Base-by-base conservation (phyloP, 64 coral and sea anemone species). In the Montipora foliosa region DNA sequence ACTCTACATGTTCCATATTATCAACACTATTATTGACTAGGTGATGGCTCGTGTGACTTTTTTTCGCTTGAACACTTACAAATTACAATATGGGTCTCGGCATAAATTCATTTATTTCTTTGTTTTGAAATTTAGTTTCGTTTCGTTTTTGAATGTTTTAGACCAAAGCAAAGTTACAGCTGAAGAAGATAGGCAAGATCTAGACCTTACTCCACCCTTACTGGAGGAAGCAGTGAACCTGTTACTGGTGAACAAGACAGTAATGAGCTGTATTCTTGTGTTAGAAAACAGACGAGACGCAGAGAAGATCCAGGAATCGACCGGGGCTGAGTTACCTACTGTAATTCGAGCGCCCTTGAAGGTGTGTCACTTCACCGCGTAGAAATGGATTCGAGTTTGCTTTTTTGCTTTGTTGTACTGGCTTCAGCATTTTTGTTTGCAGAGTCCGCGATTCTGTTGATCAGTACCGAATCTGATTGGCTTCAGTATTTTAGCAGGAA, bases 201-300 rank as follows among this genome's bases (percentile, higher is more conserved):
- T 92, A 25, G 89, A 91, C 20, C 83, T 97, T 3, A 79, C 92
- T 8, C 81, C 91, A 51, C 75, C 95, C 64, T 76, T 97, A n/a
- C 67, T 97, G n/a, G 95, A 97, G 47, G 91, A 97, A 71, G 93
- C 95, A 49, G 88, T 97, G 12, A 97, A 97, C 44, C 78, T 97
- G 52, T 60, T 97, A 44, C 57, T 97, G 53, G 93, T 97, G 0
- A 97, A 94, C 93, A 97, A 97, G 83, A 97, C 95, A 6, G 92
- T 97, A 1, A 92, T 97, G 89, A 97, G 95, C 61, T 97, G 95
- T 70, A 94, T 97, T 58, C 84, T 97, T 21, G 95, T 97, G 25
- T 72, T 97, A 59, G 84, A 97, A 90, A 97, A 95, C 49, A 89
- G 89, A 19, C 61, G 91, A 50, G 84, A 77, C 67, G 19, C 92